Evolutionary conservation across 2,888 invertebrate species (phyloP).

Genomic region (Ctenicera cuprea): DNA sequence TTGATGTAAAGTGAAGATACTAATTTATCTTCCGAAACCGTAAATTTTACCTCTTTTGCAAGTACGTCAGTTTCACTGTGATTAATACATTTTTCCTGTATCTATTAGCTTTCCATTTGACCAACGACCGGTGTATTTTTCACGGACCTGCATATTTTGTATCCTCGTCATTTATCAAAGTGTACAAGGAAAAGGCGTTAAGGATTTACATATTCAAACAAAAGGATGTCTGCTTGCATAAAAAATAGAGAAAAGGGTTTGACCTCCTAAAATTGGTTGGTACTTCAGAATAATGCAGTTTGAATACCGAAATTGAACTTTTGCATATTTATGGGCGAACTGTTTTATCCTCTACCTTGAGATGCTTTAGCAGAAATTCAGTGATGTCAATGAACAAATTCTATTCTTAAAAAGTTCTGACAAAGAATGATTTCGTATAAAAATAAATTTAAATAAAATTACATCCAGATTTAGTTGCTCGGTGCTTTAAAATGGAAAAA

Average conservation of each 20-base stretch:
- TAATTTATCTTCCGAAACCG: neutral
- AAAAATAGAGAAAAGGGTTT: slow-evolving; percentile 51
- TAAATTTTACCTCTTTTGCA: neutral
- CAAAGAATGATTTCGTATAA: too few species aligned
- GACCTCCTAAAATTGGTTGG: slow-evolving; percentile 46
- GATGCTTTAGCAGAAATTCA: neutral
- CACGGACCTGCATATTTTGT: slow-evolving; percentile 49
- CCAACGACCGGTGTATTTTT: slow-evolving; percentile 47
- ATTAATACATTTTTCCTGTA: slow-evolving; percentile 39
- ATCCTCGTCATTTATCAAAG: slow-evolving; percentile 53
- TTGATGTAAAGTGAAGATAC: neutral
- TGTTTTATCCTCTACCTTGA: neutral
- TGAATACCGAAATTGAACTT: slow-evolving; percentile 32
- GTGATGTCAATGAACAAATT: neutral
- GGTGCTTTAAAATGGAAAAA: too few species aligned
- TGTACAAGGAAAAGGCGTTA: slow-evolving; percentile 55
- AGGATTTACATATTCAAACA: slow-evolving; percentile 54
- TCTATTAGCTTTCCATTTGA: slow-evolving; percentile 50
- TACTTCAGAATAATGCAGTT: slow-evolving; percentile 38
- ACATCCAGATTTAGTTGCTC: too few species aligned
- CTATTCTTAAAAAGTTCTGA: neutral
- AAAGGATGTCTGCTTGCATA: slow-evolving; percentile 53
- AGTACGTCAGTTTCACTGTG: slow-evolving; percentile 33
- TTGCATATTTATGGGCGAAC: slow-evolving; percentile 35
- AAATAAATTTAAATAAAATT: too few species aligned